These are phyloP conservation scores for Melangyna quadrimaculata DNA, from an alignment of 2,888 invertebrate species.

Conservation along the genomic window DNA sequence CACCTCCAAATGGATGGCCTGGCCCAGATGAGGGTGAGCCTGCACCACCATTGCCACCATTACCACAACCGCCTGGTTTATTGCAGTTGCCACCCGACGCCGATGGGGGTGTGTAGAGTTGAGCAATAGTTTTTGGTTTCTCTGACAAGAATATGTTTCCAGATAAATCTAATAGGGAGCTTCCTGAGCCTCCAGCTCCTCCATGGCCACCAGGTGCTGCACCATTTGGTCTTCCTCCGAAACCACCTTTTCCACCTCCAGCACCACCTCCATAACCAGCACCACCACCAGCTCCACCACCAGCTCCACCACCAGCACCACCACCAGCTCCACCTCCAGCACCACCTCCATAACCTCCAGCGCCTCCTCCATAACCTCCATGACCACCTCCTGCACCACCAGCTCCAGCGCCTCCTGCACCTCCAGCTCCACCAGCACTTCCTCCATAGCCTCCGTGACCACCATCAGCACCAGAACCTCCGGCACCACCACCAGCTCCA, in stretches of 20 bases:
- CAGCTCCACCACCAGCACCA: slow-evolving; percentile 12
- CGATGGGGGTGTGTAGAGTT: not conserved
- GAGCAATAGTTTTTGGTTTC: not conserved
- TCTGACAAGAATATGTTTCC: not conserved
- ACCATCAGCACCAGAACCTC: slow-evolving; percentile 39
- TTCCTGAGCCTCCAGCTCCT: slow-evolving; percentile 1
- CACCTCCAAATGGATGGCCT: not conserved
- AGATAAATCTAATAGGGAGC: not conserved
- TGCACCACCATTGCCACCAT: not conserved
- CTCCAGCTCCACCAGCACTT: slow-evolving; percentile 69
- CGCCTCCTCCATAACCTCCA: slow-evolving; percentile 75
- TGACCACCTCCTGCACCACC: slow-evolving; percentile 81
- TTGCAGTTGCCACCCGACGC: not conserved
- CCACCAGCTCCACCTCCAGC: slow-evolving; percentile 28
- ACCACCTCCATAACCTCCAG: not conserved
- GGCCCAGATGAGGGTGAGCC: not conserved
- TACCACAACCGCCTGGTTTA: not conserved
- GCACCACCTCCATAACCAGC: slow-evolving; percentile 30
- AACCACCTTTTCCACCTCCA: slow-evolving; percentile 24
- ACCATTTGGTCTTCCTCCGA: slow-evolving; percentile 10
- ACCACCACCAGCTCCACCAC: slow-evolving; percentile 25
- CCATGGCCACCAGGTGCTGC: slow-evolving; percentile 16
- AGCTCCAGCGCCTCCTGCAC: slow-evolving; percentile 79
- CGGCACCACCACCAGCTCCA: slow-evolving; percentile 38
- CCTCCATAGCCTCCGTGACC: slow-evolving; percentile 37